A percentile compares a stretch with the other conserved stretches of the same genome.
These are phyloP conservation scores for Botia almorhae DNA, from an alignment of 2,797 vertebrate species.

Conservation along the genomic window DNA sequence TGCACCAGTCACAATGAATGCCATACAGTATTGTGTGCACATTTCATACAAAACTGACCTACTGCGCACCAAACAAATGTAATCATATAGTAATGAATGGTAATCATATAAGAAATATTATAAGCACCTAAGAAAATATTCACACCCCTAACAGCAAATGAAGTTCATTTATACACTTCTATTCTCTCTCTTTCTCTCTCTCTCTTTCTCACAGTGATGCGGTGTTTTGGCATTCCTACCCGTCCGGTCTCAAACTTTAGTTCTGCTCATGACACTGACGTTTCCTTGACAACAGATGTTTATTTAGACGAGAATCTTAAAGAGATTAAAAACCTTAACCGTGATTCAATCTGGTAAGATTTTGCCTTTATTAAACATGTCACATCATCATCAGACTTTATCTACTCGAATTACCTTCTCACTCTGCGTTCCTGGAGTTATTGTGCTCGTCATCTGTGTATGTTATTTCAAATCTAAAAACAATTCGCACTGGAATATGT, in stretches of 20 bases:
- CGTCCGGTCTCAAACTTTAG: background rate
- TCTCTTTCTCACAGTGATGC: background rate
- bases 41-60: too few species aligned
- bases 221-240: constrained; percentile 1
- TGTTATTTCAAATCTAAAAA: background rate
- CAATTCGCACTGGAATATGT: too few species aligned
- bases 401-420: background rate
- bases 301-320: background rate
- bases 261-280: constrained; percentile 13
- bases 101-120: too few species aligned
- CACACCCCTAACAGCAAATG: too few species aligned
- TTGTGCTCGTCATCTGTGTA: background rate
- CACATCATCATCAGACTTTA: background rate
- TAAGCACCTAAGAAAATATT: too few species aligned
- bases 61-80: too few species aligned
- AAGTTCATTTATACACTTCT: too few species aligned
- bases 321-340: background rate
- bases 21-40: too few species aligned
- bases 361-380: background rate
- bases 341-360: background rate
- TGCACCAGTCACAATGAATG: too few species aligned
- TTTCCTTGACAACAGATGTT: background rate
- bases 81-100: too few species aligned
- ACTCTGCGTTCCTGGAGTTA: background rate
- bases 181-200: background rate